A percentile compares a stretch with the other conserved stretches of the same genome.
phyloP scores from a whole-genome alignment of 1,140 invertebrate genomes.

The Drosophila gunungcola region DNA sequence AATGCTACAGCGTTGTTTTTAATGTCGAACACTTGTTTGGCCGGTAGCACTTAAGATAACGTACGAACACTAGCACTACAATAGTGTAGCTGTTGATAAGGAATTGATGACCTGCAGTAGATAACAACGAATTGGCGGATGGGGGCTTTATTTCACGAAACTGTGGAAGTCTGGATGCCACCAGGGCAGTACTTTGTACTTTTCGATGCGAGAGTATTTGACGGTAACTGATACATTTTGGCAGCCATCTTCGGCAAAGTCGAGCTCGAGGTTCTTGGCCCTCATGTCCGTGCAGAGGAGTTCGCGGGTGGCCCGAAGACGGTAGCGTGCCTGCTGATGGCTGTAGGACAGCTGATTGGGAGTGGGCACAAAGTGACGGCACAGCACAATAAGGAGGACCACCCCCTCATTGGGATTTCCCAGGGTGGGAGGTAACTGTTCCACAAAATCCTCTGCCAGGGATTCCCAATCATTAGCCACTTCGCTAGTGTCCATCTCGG shows the following conservation, averaged over 20 bases:
- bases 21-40: constrained; percentile 30
- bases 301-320: constrained; percentile 56
- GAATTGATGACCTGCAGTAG: constrained; percentile 10
- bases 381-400: constrained; percentile 55
- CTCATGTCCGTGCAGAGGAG: constrained; percentile 73
- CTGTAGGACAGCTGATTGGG: constrained; percentile 54
- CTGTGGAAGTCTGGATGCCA: constrained; percentile 76
- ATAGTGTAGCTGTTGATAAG: constrained; percentile 14
- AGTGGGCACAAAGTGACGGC: constrained; percentile 60
- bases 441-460: constrained; percentile 19
- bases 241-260: constrained; percentile 55
- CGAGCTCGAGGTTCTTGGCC: constrained; percentile 68
- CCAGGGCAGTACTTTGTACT: constrained; percentile 72
- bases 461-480: constrained; percentile 57
- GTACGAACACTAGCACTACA: background rate
- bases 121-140: background rate
- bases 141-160: constrained; percentile 60
- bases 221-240: constrained; percentile 52
- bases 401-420: constrained; percentile 53
- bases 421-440: background rate
- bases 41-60: constrained; percentile 27
- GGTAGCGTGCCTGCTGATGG: constrained; percentile 42
- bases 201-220: constrained; percentile 64
- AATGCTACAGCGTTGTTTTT: constrained; percentile 22
- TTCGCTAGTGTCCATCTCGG: background rate